Evolutionary conservation across 2,113 vertebrate genomes (phyloP), one percentile per base, ranked within the genome.

Genomic region (Trinectes maculatus): DNA sequence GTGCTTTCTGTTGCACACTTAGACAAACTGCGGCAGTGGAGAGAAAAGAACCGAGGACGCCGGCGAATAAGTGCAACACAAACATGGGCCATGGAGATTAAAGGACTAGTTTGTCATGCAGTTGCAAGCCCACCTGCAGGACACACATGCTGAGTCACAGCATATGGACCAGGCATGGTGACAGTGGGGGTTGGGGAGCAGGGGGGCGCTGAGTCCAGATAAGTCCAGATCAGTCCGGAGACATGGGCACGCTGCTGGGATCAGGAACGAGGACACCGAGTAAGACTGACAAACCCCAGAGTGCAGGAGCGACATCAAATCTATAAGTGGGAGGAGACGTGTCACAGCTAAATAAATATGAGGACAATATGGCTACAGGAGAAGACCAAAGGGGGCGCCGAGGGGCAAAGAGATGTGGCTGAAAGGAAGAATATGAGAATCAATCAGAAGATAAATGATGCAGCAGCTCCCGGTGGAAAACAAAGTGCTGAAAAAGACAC

Each of bases 321-420:
- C 89, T 42, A 87, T 87, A 89, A 74, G 77, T 78, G 53, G 87
- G 84, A 78, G 87, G 81, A 72, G 77, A 88, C 10, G 44, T 84
- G 80, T 85, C 79, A 74, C 49, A 31, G 60, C 44, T 42, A 62
- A 67, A 82, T 69, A 82, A 86, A 84, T 78, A 76, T 33, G 25
- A 67, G 62, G 49, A 58, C 58, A 80, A 67, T 34, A 82, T 52
- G 68, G 70, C 56, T 69, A 71, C n/a, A 44, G 83, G 49, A 44
- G 15, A 29, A 72, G 57, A 58, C 68, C n/a, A 9, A 51, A 68
- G 58, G 25, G 76, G 70, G 77, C 67, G 76, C 28, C 12, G 5
- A n/a, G 69, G 49, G 70, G 65, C 58, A 46, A 58, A 52, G 34
- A 73, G 48, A 75, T 2, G 8, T n/a, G 43, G 57, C 22, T 19